Evolutionary conservation across 2,113 vertebrate genomes (phyloP).

Genomic region (Anarrhichthys ocellatus): DNA sequence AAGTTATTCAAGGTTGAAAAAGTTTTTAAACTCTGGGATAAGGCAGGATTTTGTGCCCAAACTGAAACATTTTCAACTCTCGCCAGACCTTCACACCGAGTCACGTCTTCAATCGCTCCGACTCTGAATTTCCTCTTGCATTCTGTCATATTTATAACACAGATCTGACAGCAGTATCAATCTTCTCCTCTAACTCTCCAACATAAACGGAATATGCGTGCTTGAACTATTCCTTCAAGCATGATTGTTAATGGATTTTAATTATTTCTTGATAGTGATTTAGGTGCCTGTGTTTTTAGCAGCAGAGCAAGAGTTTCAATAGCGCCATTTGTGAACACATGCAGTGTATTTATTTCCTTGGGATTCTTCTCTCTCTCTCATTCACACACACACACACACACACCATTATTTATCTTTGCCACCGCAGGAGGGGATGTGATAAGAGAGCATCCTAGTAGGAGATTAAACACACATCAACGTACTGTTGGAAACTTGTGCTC

Average conservation of each 20-base stretch:
- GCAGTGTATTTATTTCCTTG: neutral
- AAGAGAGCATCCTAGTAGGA: constrained; percentile 17
- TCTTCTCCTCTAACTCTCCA: neutral
- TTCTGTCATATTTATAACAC: neutral
- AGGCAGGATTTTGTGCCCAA: neutral
- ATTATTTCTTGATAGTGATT: neutral
- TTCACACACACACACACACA: constrained; percentile 6
- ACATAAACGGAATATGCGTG: neutral
- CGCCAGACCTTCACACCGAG: neutral
- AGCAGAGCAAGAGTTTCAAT: neutral
- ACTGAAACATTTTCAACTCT: too few relatives aligned
- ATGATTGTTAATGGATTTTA: neutral
- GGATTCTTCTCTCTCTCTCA: neutral
- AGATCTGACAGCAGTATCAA: neutral
- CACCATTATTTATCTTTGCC: constrained; percentile 12
- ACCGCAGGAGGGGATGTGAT: neutral
- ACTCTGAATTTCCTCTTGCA: neutral
- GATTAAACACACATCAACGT: constrained; percentile 20
- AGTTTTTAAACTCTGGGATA: neutral
- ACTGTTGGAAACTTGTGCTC: constrained; percentile 35
- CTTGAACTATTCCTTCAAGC: neutral
- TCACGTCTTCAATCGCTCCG: neutral
- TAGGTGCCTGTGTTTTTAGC: neutral
- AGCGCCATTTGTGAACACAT: neutral
- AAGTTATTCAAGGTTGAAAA: neutral